Base-by-base conservation (phyloP, 2,797 vertebrate species). In the Tangara arthus region DNA sequence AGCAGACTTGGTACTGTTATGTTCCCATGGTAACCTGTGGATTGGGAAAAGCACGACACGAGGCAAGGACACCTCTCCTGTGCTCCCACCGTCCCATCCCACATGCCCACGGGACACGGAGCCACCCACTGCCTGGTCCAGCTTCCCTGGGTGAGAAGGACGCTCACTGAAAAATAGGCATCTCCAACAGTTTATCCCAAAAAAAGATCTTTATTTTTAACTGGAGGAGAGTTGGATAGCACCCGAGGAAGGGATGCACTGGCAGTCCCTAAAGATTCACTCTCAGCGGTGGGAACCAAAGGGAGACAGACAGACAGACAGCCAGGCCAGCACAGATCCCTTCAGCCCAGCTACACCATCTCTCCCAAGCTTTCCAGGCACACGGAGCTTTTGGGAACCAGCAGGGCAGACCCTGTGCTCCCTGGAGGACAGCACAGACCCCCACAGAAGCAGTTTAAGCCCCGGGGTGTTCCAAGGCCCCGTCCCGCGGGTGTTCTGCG, bases 351-450 rank as follows among this genome's bases (percentile, higher is more conserved):
- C 13, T n/a, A 4, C 11, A 35, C 28, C 69, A 7, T 10, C 53
- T 18, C 59, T 34, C 53, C 76, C 0, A 0, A 76, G 49, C 82
- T 42, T 18, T 21, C 55, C 14, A 37, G 32, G 23, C 44, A 23
- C 15, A 8, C 0, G 0, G 56, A 50, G 41, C 34, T 11, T 8
- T 32, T 0, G 0, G 71, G 50, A 41, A 19, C 9, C 28, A 63
- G 57, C 27, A 42, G 46, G 24, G 50, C 7, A 20, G 50, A 49
- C 14, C 64, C 59, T 7, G 16, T 1, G 0, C n/a, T 37, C 70
- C n/a, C 19, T 13, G 7, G 3, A 53, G 35, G 21, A 15, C 55
- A 75, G 26, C 28, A 0, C 4, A 5, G 0, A 22, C 8, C 24
- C 63, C 12, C 65, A 12, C 1, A 24, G 76, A 6, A 53, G 55